Base-by-base conservation (phyloP, 2,888 invertebrate species). In the Coremacera marginata region DNA sequence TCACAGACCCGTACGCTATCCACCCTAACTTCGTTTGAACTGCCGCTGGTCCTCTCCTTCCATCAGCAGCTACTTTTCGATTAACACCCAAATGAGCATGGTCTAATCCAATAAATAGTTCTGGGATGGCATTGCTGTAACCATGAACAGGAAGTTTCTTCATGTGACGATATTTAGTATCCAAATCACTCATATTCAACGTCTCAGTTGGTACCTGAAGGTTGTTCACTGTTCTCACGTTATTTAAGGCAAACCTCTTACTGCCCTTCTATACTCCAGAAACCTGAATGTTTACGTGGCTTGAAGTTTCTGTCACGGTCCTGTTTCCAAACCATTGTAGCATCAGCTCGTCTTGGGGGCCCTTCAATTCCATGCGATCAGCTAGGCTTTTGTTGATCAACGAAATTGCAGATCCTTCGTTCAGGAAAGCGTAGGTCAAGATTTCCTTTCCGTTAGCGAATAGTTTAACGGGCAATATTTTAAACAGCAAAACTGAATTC, bases 321-420 rank as follows among this genome's bases (percentile, higher is more conserved):
- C 77, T 79, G 52, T 79, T 75, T 11, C 78, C 79, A 55, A 79
- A 79, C 79, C 79, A 82, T 60, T 80, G 77, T 9, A 81, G 34
- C 0, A 67, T 80, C 22, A 81, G 73, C 0, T 22, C 49, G 11
- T 79, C 76, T 7, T 60, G 52, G 37, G 74, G 67, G 16, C 79
- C 80, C 16, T 52, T 75, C 27, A 70, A n/a, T 9, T 65, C 77
- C 16, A 79, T 70, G 4, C 74, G 67, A 44, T 75, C 72, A 0
- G 75, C 76, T 16, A 80, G 57, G n/a, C 51, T 51, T 7, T 4
- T 51, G n/a, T 80, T 76, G 4, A 78, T 71, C 22, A 77, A 52
- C 8, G 76, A 76, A 8, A 78, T 44, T 22, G 79, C 65, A 11
- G 78, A 80, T 31, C 80, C 79, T 27, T 79, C 79, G 55, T 80